phyloP scores from a whole-genome alignment of 2,888 invertebrate species.

The Pecten maximus region DNA sequence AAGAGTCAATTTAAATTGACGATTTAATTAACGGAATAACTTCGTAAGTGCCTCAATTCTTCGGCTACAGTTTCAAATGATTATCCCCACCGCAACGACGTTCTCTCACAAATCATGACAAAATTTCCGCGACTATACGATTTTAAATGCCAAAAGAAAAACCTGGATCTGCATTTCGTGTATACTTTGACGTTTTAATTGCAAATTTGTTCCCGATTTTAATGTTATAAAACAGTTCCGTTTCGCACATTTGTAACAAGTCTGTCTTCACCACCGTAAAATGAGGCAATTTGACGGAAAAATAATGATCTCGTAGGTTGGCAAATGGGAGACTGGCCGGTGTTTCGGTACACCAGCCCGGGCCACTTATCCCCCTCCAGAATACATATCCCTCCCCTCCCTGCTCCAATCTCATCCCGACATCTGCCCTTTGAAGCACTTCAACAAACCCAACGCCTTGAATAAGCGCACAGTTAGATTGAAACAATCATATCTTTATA shows the following conservation, averaged over 20 bases:
- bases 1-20: constrained; percentile 20
- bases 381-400: too few species aligned
- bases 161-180: neutral
- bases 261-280: constrained; percentile 29
- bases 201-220: constrained; percentile 31
- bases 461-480: neutral
- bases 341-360: neutral
- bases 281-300: constrained; percentile 24
- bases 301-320: neutral
- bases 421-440: neutral
- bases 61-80: neutral
- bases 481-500: too few species aligned
- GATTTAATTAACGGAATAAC: constrained; percentile 22
- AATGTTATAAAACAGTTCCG: constrained; percentile 33
- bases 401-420: neutral
- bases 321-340: neutral
- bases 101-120: constrained; percentile 11
- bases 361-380: neutral
- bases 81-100: constrained; percentile 13
- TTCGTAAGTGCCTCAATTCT: neutral
- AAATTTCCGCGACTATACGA: neutral
- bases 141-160: neutral
- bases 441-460: neutral
- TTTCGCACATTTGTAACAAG: neutral
- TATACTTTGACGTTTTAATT: constrained; percentile 16